A percentile compares a stretch with the other conserved stretches of the same genome.
phyloP scores from a whole-genome alignment of 2,797 vertebrate genomes.

The Limnodromus scolopaceus region DNA sequence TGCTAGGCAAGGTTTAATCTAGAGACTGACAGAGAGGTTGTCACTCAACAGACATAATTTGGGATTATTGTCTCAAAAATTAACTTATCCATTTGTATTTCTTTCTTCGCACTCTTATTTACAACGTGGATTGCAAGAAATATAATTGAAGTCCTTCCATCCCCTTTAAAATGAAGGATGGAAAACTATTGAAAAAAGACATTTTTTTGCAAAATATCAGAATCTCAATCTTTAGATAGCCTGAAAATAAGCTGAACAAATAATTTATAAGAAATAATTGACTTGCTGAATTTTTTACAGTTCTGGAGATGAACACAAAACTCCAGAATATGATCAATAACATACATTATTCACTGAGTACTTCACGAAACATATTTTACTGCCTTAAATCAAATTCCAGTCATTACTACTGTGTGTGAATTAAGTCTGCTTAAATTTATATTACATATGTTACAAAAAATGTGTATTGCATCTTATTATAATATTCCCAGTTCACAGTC shows the following conservation, averaged over 20 bases:
- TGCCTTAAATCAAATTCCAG: background rate
- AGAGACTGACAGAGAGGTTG: background rate
- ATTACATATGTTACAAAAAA: background rate
- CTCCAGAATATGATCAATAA: background rate
- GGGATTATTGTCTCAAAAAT: background rate
- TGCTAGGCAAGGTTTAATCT: background rate
- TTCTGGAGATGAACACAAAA: background rate
- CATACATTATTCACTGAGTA: background rate
- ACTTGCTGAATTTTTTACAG: background rate
- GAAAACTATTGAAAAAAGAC: background rate
- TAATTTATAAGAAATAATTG: background rate
- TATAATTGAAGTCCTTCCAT: background rate
- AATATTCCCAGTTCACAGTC: background rate
- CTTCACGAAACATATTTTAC: background rate
- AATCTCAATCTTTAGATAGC: background rate
- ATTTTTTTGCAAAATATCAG: background rate
- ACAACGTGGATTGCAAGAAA: background rate
- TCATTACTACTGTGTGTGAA: background rate
- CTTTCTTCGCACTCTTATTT: background rate
- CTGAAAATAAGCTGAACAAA: background rate
- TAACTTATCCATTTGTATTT: background rate
- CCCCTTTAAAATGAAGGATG: background rate
- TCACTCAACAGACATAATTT: background rate
- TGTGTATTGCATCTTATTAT: background rate
- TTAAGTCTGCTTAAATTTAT: background rate